Evolutionary conservation across 2,113 vertebrate species (phyloP).

Genomic region (Copsychus sechellarum): DNA sequence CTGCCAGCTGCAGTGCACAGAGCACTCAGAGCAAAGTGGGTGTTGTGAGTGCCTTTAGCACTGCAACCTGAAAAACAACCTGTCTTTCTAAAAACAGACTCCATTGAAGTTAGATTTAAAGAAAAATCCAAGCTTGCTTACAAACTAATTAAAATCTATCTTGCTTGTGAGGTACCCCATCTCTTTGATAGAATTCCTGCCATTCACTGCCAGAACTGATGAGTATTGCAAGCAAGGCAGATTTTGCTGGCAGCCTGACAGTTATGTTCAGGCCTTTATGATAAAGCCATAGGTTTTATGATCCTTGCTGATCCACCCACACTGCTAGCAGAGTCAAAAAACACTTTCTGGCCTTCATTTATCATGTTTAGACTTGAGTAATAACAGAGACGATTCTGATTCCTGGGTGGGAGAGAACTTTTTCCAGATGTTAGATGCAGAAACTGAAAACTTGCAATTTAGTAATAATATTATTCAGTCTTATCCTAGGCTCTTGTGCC

Average conservation of each 20-base stretch:
- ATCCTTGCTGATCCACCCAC: constrained; percentile 22
- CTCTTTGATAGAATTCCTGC: background rate
- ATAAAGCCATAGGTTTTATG: background rate
- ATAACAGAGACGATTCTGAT: background rate
- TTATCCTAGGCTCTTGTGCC: background rate
- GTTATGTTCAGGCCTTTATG: background rate
- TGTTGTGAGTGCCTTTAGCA: background rate
- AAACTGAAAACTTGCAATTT: background rate
- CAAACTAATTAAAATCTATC: background rate
- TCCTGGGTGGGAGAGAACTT: constrained; percentile 1
- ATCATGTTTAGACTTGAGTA: constrained; percentile 12
- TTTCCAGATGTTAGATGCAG: background rate
- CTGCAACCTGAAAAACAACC: background rate
- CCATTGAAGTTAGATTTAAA: background rate
- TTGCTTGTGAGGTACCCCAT: background rate
- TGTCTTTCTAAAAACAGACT: background rate
- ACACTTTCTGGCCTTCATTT: background rate
- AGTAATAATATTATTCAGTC: background rate
- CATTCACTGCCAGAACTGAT: background rate
- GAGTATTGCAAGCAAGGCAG: background rate
- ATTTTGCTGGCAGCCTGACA: constrained; percentile 15
- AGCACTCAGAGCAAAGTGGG: background rate
- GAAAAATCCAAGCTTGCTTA: background rate
- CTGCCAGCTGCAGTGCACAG: background rate
- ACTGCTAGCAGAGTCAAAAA: background rate